Evolutionary conservation across 2,797 vertebrate species (phyloP), one percentile per base, ranked within the genome.

Genomic region (Sebastes cheni): DNA sequence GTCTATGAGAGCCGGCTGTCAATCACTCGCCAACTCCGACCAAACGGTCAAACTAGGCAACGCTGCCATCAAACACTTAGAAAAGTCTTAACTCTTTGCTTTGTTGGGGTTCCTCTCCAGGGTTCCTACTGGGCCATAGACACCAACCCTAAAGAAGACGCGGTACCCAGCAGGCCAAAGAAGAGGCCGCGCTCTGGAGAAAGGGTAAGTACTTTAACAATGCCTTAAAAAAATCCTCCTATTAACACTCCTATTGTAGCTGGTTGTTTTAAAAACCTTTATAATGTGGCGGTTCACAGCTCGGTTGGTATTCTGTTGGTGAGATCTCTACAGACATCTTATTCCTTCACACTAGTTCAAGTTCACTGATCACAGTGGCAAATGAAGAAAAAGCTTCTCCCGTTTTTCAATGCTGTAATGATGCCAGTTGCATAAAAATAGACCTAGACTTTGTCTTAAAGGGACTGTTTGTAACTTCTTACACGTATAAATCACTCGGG

Each of bases 71-170:
- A 36, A 65, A 16, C 62, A 39, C 36, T 39, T 39, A 39, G 36
- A 55, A 22, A 12, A 39, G 12, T 6, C 61, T 77, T 52, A 77
- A 20, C 3, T 36, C 59, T 60, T 52, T 74, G 2, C 67, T 77
- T 79, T 88, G 4, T 61, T 76, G 68, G 73, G 25, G 10, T 83
- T 81, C 3, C 59, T 76, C 68, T 81, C 10, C 89, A 97, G 97
- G 97, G 97, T 65, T 97, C 97, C 59, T 97, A 97, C 83, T 97
- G 97, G 97, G 97, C 97, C 87, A 97, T 97, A 88, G 97, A 97
- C 93, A 97, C 95, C 89, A 97, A 97, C 91, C 97, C 97, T 88
- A 97, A 97, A 92, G 97, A 97, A 91, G 97, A 97, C 87, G 74
- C 94, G 0, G 91, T 96, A 77, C 96, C 97, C 87, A 96, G 96